Evolutionary conservation across 2,888 invertebrate genomes (phyloP), one percentile per base, ranked within the genome.

Genomic region (Dryadula phaetusa): DNA sequence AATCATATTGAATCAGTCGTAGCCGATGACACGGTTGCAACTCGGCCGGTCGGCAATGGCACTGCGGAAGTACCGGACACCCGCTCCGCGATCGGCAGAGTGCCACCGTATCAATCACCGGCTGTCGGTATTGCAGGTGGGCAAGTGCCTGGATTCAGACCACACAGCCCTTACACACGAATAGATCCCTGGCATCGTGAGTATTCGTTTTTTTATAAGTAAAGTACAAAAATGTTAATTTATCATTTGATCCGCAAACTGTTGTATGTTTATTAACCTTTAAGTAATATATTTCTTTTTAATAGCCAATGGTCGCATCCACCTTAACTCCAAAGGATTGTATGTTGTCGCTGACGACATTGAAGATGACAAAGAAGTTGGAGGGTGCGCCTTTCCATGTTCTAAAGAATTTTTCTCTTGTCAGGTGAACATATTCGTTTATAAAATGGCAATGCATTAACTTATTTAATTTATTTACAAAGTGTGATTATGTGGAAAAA

Each of bases 91-190:
- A 76, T 86, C 47, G 90, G 90, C 67, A 85, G 88, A 37, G 92
- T 93, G 64, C 87, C 92, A 1, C 92, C 93, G 0, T 90, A 92
- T 75, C 93, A 93, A 76, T 93, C 79, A 83, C 94, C 76, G 87
- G 93, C 72, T 32, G 94, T 71, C 81, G 94, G 75, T 81, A 94
- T 72, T 82, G 88, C 72, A 83, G 93, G 72, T 78, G 86, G 76
- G 85, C 93, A 72, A 71, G 82, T 68, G 73, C 90, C 77, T 14
- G 82, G 89, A 40, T 89, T 85, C 73, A 86, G 90, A 69, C 84
- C 90, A 0, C 85, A 90, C 75, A 84, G 85, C 64, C 82, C 86
- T 10, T 80, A 87, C 69, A 82, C 84, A 2, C 82, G 84, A 69
- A 83, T 90, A 46, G 90, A 91, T 61, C 72, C 76, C 40, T 88